A percentile compares a stretch with the other conserved stretches of the same genome.
Evolutionary conservation across 1,140 invertebrate genomes (phyloP).

Genomic region (Parasteatoda tepidariorum): DNA sequence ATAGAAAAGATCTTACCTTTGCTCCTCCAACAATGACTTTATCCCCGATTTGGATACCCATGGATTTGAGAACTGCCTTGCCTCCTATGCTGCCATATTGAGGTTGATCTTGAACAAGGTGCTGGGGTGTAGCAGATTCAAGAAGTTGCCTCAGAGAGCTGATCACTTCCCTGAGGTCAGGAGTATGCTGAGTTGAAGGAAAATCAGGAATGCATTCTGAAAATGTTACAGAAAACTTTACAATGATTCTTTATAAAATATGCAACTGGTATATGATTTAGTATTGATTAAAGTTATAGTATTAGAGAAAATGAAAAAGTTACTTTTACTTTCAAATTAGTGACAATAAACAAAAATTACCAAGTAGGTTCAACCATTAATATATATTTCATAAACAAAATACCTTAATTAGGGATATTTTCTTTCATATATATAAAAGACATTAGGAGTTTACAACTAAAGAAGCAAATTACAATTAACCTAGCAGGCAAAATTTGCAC

Average conservation of each 20-base stretch:
- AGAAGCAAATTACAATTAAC: too few relatives aligned
- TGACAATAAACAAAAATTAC: too few relatives aligned
- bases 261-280: background rate
- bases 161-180: conserved; percentile 67
- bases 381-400: too few relatives aligned
- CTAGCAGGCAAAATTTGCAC: too few relatives aligned
- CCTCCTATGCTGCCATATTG: conserved; percentile 67
- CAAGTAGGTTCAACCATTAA: too few relatives aligned
- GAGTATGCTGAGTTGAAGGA: conserved; percentile 67
- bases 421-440: too few relatives aligned
- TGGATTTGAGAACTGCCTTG: conserved; percentile 70
- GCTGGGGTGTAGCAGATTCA: conserved; percentile 65
- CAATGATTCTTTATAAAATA: background rate
- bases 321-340: too few relatives aligned
- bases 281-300: conserved; percentile 24
- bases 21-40: conserved; percentile 69
- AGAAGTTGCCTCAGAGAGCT: conserved; percentile 66
- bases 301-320: too few relatives aligned
- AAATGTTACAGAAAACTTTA: too few relatives aligned
- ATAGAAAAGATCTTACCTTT: conserved; percentile 65
- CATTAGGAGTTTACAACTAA: too few relatives aligned
- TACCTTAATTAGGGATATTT: too few relatives aligned
- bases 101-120: conserved; percentile 46
- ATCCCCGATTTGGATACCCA: conserved; percentile 71
- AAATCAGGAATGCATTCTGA: conserved; percentile 72